A percentile compares a stretch with the other conserved stretches of the same genome.
phyloP scores from a whole-genome alignment of 1,140 invertebrate species.

The Antheraea pernyi region DNA sequence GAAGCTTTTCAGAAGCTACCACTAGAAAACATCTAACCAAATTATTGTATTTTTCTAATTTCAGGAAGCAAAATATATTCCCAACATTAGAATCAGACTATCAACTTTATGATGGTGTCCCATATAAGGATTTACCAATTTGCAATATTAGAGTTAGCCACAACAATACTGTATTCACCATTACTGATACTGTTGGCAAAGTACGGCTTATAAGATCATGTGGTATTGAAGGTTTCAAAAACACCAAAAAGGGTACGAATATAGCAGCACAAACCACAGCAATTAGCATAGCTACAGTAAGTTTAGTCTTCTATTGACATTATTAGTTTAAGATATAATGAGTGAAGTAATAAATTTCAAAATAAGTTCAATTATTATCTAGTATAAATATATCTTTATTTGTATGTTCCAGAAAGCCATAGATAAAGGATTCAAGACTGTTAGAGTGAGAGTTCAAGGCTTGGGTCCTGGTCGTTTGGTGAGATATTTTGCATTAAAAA shows the following conservation, averaged over 20 bases:
- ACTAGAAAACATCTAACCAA: background rate
- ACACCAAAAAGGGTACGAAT: slow-evolving; percentile 96
- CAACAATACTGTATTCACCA: slow-evolving; percentile 93
- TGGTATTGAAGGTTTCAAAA: slow-evolving; percentile 96
- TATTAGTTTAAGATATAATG: too few species aligned
- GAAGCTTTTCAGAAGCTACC: too few species aligned
- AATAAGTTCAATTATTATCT: too few species aligned
- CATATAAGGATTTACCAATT: slow-evolving; percentile 90
- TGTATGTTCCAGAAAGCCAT: slow-evolving; percentile 82
- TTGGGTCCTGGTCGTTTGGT: slow-evolving; percentile 94
- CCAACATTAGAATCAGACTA: slow-evolving; percentile 86
- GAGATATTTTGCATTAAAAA: slow-evolving; percentile 33
- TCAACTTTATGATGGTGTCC: slow-evolving; percentile 87
- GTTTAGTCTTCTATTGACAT: slow-evolving; percentile 31
- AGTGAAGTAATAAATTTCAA: too few species aligned
- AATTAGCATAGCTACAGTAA: slow-evolving; percentile 86
- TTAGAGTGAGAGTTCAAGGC: slow-evolving; percentile 88
- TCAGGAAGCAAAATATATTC: slow-evolving; percentile 85
- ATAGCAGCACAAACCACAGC: slow-evolving; percentile 97
- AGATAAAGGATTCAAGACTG: slow-evolving; percentile 85
- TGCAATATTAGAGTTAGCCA: slow-evolving; percentile 88
- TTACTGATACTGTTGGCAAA: slow-evolving; percentile 85
- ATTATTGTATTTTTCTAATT: slow-evolving; percentile 39
- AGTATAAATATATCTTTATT: background rate
- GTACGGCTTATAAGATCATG: slow-evolving; percentile 84